Base-by-base conservation (phyloP, 2,888 invertebrate species). In the Parnassius glacialis region DNA sequence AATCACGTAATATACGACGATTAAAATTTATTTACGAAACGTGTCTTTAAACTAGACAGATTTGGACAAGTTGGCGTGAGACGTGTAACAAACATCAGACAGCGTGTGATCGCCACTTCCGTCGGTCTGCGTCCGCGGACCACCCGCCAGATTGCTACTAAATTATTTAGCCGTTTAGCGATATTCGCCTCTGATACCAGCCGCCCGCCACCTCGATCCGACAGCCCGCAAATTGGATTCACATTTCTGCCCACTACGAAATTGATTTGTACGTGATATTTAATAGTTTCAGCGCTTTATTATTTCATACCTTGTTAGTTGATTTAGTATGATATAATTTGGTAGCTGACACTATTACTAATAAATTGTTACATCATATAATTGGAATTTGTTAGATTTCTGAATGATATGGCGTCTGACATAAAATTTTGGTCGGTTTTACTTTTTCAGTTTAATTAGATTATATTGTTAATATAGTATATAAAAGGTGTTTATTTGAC, bases 161-260 rank as follows among this genome's bases (percentile, higher is more conserved):
- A 91, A 90, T 91, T 85, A 90, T 91, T 91, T 88, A 90, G 87
- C 85, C 86, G 86, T 87, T 91, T 90, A 91, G 88, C 80, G 89
- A 91, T 90, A 90, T 89, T 90, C 87, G 77, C 78, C 80, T 75
- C 80, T 80, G 87, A 87, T 89, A 88, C 84, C 87, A 70, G 72
- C 72, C 74, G 70, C 64, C 65, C 81, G 80, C 71, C 78, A 85
- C 79, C 78, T 74, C 83, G 78, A 85, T 85, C 89, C 87, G 90
- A 90, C 90, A 89, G 86, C 83, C 86, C 80, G 84, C 87, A 91
- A 90, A 91, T 90, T 91, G 90, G 86, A 90, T 91, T 90, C 88
- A 90, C 87, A 89, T 90, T 89, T 87, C 89, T 84, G 83, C 82
- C 79, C 75, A 79, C 78, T 79, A 82, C 82, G 81, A 87, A 90